Evolutionary conservation across 2,113 vertebrate genomes (phyloP).

Genomic region (Pipra filicauda): DNA sequence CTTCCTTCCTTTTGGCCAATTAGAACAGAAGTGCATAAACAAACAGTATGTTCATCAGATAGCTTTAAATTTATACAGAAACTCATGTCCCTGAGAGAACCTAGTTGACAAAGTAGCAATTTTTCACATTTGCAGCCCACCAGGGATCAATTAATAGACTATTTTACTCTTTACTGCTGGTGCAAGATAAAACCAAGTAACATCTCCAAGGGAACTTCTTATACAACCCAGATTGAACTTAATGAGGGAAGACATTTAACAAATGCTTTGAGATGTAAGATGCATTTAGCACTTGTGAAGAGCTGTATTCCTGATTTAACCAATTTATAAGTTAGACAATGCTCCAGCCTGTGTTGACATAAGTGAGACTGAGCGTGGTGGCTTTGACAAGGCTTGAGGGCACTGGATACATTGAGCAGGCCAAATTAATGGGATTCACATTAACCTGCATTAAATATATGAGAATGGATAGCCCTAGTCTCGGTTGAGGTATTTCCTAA

Average conservation of each 20-base stretch:
- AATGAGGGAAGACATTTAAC: background rate
- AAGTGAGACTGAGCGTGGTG: background rate
- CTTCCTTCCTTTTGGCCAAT: background rate
- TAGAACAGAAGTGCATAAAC: background rate
- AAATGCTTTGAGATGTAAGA: background rate
- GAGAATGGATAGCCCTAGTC: background rate
- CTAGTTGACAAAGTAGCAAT: background rate
- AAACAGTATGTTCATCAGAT: background rate
- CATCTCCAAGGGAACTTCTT: background rate
- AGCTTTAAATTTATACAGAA: background rate
- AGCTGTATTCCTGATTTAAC: background rate
- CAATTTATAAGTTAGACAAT: background rate
- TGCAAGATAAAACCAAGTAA: background rate
- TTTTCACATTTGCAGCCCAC: background rate
- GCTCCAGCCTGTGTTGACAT: background rate
- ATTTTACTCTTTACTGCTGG: background rate
- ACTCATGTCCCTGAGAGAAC: background rate
- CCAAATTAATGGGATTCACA: background rate
- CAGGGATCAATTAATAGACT: background rate
- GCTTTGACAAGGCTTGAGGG: background rate
- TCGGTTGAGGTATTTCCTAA: background rate
- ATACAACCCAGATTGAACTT: background rate
- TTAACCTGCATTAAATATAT: background rate
- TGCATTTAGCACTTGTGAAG: background rate
- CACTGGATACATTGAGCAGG: background rate